These are phyloP conservation scores for Sebastes itinus DNA, from an alignment of 2,797 vertebrate genomes.

Conservation along the genomic window DNA sequence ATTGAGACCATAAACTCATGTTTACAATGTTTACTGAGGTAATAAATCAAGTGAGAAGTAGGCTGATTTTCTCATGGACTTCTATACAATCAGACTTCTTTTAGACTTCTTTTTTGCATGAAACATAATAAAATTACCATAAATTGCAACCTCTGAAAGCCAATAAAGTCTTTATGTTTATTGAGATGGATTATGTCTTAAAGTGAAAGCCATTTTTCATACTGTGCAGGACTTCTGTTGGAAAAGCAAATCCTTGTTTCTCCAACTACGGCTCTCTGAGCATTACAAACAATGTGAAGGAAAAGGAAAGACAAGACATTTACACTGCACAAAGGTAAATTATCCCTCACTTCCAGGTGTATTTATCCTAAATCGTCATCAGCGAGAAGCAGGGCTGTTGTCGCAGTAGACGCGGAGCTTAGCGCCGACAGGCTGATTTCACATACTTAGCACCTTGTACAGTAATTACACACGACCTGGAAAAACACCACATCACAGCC, in stretches of 20 bases:
- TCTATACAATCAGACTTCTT: no score
- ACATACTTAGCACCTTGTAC: constrained; percentile 16
- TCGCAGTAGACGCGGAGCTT: background rate
- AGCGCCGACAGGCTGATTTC: constrained; percentile 1
- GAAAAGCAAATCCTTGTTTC: background rate
- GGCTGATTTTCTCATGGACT: no score
- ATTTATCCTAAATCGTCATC: background rate
- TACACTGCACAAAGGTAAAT: background rate
- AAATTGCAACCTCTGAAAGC: background rate
- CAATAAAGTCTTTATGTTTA: background rate
- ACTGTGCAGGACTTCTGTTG: background rate
- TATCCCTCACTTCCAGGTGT: background rate
- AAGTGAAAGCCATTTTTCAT: background rate
- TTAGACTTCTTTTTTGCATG: background rate
- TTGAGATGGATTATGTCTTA: background rate
- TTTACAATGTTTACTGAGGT: no score
- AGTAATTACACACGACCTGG: constrained; percentile 16
- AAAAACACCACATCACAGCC: background rate
- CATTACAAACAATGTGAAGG: background rate
- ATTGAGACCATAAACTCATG: no score
- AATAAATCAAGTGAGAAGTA: no score
- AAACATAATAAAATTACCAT: constrained; percentile 4
- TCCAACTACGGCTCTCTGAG: background rate
- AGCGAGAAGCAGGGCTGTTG: background rate
- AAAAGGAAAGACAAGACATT: background rate